Conservation (phyloP, 2,113 vertebrate genomes). For the Pollimyrus isidori region DNA sequence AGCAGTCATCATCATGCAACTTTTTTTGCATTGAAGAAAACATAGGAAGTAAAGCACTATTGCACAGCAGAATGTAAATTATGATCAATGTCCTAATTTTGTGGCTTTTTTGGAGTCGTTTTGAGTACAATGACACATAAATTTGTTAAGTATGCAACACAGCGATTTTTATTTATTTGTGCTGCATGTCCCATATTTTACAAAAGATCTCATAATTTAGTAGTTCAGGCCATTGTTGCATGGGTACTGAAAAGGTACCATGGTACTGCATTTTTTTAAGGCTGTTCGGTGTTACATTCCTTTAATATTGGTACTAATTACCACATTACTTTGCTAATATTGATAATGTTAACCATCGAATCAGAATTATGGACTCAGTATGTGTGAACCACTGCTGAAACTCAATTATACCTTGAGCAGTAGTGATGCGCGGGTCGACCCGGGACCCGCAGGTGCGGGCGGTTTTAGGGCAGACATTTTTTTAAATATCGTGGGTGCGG, state of each 20-base stretch:
- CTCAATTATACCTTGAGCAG: not conserved
- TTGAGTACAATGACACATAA: not conserved
- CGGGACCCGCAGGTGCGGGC: too few relatives aligned
- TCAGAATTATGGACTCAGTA: not conserved
- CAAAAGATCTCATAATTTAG: not conserved
- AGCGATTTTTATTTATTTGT: not conserved
- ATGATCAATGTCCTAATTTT: not conserved
- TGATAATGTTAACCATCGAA: not conserved
- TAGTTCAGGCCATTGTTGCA: not conserved
- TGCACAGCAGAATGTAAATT: not conserved
- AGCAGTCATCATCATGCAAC: too few relatives aligned
- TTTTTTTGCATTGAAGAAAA: too few relatives aligned
- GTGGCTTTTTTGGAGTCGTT: not conserved
- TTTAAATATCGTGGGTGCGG: too few relatives aligned
- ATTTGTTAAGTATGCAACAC: not conserved
- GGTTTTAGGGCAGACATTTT: too few relatives aligned
- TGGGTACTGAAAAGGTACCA: not conserved
- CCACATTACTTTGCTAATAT: not conserved
- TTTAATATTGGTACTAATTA: not conserved
- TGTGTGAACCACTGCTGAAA: not conserved
- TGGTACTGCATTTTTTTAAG: not conserved
- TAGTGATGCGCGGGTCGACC: too few relatives aligned
- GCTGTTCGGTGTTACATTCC: not conserved
- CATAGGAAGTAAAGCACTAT: too few relatives aligned
- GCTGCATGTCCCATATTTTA: not conserved